Conservation (phyloP, 2,888 invertebrate genomes). For the Hydriomena furcata region DNA sequence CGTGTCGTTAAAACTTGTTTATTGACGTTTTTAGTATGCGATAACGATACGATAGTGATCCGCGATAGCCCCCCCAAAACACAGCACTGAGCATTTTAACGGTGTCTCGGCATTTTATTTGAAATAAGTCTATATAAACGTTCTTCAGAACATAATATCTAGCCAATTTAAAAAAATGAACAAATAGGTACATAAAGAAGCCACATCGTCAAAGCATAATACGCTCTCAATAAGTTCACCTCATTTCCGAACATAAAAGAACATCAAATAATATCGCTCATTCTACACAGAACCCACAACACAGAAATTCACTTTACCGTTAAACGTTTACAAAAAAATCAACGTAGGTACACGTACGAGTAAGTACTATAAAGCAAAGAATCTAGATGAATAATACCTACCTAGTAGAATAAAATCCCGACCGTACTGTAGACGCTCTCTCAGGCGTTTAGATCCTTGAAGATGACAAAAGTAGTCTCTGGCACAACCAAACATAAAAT, state of each 20-base stretch:
- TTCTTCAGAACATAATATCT: not conserved
- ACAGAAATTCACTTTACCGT: conserved; percentile 30
- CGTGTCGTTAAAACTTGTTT: too few relatives aligned
- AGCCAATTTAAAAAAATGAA: conserved; percentile 8
- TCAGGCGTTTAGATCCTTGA: too few relatives aligned
- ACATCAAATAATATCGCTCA: conserved; percentile 23
- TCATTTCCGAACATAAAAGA: conserved; percentile 22
- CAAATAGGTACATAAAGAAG: conserved; percentile 1
- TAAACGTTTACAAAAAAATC: conserved; percentile 35
- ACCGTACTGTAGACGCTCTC: too few relatives aligned
- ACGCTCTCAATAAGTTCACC: conserved; percentile 17
- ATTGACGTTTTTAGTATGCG: too few relatives aligned
- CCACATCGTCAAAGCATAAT: conserved; percentile 13
- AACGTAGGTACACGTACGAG: conserved; percentile 3
- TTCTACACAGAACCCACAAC: conserved; percentile 20
- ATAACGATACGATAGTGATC: too few relatives aligned
- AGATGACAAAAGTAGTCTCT: too few relatives aligned
- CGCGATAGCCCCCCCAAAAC: too few relatives aligned
- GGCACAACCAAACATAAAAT: too few relatives aligned
- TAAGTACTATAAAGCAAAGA: not conserved
- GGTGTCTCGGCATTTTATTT: too few relatives aligned
- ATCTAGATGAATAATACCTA: not conserved
- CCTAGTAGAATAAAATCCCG: too few relatives aligned
- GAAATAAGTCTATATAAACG: not conserved
- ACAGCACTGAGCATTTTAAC: too few relatives aligned